Evolutionary conservation across 2,113 vertebrate genomes (phyloP).

Genomic region (Canis aureus): DNA sequence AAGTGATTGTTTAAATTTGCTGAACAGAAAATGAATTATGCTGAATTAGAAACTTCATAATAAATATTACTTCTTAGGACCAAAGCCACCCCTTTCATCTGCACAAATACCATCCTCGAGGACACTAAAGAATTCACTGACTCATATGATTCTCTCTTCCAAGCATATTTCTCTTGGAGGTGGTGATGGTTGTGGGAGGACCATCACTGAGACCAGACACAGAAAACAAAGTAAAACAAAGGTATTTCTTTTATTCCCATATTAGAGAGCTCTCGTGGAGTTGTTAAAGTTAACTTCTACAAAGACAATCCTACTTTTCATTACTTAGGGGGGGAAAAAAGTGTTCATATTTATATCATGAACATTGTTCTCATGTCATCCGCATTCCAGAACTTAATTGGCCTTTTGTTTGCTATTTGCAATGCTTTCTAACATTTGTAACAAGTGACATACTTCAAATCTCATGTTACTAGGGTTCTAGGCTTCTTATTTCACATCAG

Average conservation of each 20-base stretch:
- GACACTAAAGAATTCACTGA: not conserved
- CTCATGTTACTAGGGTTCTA: not conserved
- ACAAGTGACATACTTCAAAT: not conserved
- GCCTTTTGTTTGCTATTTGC: not conserved
- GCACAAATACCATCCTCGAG: not conserved
- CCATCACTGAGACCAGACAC: not conserved
- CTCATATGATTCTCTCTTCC: not conserved
- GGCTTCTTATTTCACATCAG: not conserved
- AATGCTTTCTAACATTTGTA: not conserved
- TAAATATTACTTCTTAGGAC: conserved; percentile 10
- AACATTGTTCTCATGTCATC: not conserved
- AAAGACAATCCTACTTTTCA: not conserved
- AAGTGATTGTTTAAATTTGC: not conserved
- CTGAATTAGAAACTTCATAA: not conserved
- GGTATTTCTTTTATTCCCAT: not conserved
- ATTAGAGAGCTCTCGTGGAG: not conserved
- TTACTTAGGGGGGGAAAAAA: not conserved
- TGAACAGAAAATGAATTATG: not conserved
- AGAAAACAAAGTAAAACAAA: not conserved
- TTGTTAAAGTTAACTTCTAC: not conserved
- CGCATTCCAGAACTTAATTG: not conserved
- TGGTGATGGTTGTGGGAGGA: too few species aligned
- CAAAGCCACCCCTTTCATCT: not conserved
- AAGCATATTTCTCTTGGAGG: not conserved
- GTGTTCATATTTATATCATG: not conserved